phyloP scores from a whole-genome alignment of 2,797 vertebrate species.

The Tenualosa thibaudeaui region DNA sequence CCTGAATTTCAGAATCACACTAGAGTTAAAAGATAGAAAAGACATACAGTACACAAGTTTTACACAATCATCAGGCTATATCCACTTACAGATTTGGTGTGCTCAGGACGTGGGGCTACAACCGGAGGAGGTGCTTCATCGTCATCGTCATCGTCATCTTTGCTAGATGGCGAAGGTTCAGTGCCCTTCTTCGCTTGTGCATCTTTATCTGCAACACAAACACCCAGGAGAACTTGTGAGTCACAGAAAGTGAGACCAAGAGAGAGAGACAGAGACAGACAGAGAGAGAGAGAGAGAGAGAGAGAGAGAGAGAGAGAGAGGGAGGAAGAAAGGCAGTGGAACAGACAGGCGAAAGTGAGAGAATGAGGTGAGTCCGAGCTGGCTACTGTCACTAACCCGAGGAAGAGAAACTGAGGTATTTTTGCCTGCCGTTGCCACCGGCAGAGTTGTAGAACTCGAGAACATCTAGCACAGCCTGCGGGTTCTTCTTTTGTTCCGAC shows the following conservation, averaged over 20 bases:
- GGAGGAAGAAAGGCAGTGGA: background rate
- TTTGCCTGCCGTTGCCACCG: conserved; percentile 90
- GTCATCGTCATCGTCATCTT: conserved; percentile 86
- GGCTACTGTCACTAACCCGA: conserved; percentile 74
- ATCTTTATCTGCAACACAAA: conserved; percentile 72
- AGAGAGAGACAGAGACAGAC: background rate
- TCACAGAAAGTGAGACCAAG: background rate
- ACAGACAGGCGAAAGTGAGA: background rate
- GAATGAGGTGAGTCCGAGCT: background rate
- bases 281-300: background rate
- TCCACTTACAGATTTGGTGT: conserved; percentile 94
- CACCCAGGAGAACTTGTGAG: conserved; percentile 16
- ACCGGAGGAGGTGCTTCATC: conserved; percentile 87
- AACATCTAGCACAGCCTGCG: conserved; percentile 94
- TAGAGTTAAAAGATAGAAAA: background rate
- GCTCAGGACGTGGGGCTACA: conserved; percentile 92
- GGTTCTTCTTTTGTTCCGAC: conserved; percentile 97
- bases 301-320: background rate
- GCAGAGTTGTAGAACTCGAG: conserved; percentile 98
- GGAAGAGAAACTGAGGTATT: conserved; percentile 94
- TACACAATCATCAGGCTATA: background rate
- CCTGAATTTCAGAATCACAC: background rate
- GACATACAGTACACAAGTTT: background rate
- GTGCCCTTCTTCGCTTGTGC: conserved; percentile 79
- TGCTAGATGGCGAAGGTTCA: conserved; percentile 74